phyloP scores from a whole-genome alignment of 2,113 vertebrate species.

The Aythya baeri region DNA sequence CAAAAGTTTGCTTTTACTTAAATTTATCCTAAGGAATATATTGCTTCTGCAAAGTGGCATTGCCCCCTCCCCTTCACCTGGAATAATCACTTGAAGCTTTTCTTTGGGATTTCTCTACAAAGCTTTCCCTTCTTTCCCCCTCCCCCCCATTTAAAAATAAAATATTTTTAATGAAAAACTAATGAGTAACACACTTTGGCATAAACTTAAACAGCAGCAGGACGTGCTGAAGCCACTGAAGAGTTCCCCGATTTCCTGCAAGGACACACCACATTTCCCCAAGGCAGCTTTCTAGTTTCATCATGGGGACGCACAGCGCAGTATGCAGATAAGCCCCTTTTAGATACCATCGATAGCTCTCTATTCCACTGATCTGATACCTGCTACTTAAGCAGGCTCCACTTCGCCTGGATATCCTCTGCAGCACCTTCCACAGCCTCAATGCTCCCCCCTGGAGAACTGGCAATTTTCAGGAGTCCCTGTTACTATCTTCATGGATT shows the following conservation, averaged over 20 bases:
- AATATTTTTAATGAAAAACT: not conserved
- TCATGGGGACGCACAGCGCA: not conserved
- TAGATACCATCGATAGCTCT: not conserved
- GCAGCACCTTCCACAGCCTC: not conserved
- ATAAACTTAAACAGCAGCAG: not conserved
- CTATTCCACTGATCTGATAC: not conserved
- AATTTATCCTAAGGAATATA: not conserved
- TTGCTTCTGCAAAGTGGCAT: not conserved
- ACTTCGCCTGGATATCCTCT: not conserved
- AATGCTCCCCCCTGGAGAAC: not conserved
- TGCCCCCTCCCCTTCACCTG: not conserved
- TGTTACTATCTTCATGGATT: not conserved
- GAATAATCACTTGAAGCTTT: not conserved
- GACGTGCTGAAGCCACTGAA: not conserved
- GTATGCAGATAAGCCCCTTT: not conserved
- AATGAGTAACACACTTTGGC: not conserved
- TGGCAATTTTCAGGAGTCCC: not conserved
- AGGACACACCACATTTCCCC: not conserved
- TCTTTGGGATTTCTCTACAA: not conserved
- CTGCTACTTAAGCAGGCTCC: not conserved
- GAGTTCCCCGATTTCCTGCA: not conserved
- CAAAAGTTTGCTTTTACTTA: not conserved
- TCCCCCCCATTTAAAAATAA: not conserved
- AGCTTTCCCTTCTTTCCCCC: not conserved
- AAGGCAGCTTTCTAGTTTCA: not conserved